Evolutionary conservation across 2,113 vertebrate genomes (phyloP).

Genomic region (Daphoenositta chrysoptera): DNA sequence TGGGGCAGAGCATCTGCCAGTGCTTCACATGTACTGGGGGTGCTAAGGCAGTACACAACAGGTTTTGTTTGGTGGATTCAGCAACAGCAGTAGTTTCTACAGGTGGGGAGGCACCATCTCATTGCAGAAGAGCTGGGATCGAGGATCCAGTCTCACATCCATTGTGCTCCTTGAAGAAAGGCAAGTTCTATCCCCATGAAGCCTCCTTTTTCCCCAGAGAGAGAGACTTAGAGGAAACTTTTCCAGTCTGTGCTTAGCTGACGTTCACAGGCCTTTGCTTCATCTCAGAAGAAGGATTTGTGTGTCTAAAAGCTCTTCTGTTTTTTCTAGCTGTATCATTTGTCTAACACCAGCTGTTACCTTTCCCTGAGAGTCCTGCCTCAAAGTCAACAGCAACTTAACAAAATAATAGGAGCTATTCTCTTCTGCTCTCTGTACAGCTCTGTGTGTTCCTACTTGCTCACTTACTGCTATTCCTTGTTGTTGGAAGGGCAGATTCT

Average conservation of each 20-base stretch:
- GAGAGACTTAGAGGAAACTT: not conserved
- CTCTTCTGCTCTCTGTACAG: slow-evolving; percentile 3
- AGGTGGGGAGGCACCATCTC: not conserved
- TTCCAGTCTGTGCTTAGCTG: not conserved
- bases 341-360: slow-evolving; percentile 63
- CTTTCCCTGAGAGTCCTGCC: slow-evolving; percentile 51
- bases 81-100: not conserved
- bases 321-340: slow-evolving; percentile 47
- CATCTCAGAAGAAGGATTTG: not conserved
- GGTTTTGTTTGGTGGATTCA: not conserved
- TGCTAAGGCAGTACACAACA: not conserved
- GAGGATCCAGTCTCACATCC: not conserved
- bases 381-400: slow-evolving; percentile 46
- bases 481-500: slow-evolving; percentile 26
- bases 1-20: not conserved
- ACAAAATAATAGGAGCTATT: slow-evolving; percentile 51
- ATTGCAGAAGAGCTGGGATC: not conserved
- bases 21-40: not conserved
- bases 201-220: not conserved
- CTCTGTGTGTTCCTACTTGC: slow-evolving; percentile 33
- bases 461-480: slow-evolving; percentile 29
- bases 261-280: not conserved
- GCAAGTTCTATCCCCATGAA: not conserved
- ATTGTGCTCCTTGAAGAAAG: not conserved
- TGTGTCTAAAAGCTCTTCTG: slow-evolving; percentile 21